A percentile compares a stretch with the other conserved stretches of the same genome.
These are phyloP conservation scores for Saccostrea glomerata DNA, from an alignment of 1,140 invertebrate species.

Conservation along the genomic window DNA sequence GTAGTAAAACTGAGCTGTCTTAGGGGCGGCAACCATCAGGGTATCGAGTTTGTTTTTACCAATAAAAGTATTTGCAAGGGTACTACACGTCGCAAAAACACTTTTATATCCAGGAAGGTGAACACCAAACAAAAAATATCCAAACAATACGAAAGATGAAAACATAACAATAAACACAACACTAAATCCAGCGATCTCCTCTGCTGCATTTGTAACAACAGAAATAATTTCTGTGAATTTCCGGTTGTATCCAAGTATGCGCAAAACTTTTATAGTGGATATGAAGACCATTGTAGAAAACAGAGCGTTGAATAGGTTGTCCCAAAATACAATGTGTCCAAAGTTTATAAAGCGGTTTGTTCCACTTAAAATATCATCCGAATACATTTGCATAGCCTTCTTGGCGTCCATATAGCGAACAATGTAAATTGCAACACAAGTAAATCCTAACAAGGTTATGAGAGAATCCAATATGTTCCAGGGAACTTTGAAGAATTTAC, in stretches of 20 bases:
- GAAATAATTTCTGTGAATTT: conserved; percentile 57
- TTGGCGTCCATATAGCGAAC: conserved; percentile 58
- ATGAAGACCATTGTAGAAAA: conserved; percentile 59
- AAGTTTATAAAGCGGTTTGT: conserved; percentile 60
- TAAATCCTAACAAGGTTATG: conserved; percentile 69
- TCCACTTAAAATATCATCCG: conserved; percentile 32
- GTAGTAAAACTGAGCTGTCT: conserved; percentile 88
- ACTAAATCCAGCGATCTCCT: conserved; percentile 64
- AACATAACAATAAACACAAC: conserved; percentile 68
- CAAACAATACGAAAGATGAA: conserved; percentile 61
- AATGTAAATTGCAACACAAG: conserved; percentile 70
- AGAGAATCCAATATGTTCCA: conserved; percentile 77
- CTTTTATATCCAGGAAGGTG: conserved; percentile 62
- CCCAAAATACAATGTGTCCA: conserved; percentile 63
- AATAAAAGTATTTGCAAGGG: conserved; percentile 80
- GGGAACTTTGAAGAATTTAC: conserved; percentile 72
- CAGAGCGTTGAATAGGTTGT: conserved; percentile 53
- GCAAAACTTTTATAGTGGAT: conserved; percentile 57
- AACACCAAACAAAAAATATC: conserved; percentile 62
- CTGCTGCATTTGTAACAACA: conserved; percentile 52
- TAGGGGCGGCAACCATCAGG: conserved; percentile 84
- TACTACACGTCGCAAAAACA: conserved; percentile 62
- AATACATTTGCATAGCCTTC: conserved; percentile 41
- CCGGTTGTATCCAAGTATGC: conserved; percentile 65
- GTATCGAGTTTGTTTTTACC: conserved; percentile 88